Evolutionary conservation across 2,797 vertebrate species (phyloP).

Genomic region (Coregonus sp.): DNA sequence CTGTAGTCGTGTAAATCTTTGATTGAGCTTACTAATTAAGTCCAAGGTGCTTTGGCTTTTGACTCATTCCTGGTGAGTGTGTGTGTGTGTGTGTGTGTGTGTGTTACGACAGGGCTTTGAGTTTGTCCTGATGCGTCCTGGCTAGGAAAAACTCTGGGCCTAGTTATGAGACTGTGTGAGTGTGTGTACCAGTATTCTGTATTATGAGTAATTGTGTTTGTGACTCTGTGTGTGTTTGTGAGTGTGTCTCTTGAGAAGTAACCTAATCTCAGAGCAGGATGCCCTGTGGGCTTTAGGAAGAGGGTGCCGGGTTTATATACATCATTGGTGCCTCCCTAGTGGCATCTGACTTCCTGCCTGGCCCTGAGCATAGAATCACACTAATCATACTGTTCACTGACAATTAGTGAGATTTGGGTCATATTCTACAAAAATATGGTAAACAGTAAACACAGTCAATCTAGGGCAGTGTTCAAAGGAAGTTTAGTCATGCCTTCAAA

Average conservation of each 20-base stretch:
- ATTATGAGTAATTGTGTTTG: background rate
- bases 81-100: slow-evolving; percentile 62
- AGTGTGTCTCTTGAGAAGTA: background rate
- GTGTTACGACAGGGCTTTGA: slow-evolving; percentile 16
- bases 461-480: slow-evolving; percentile 23
- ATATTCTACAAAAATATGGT: background rate
- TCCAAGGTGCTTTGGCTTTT: background rate
- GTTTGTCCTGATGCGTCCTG: background rate
- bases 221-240: slow-evolving; percentile 29
- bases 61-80: slow-evolving; percentile 32
- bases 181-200: slow-evolving; percentile 33
- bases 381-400: background rate
- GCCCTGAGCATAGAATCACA: background rate
- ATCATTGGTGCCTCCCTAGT: background rate
- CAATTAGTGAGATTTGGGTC: background rate
- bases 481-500: slow-evolving; percentile 40
- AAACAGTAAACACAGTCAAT: slow-evolving; percentile 15
- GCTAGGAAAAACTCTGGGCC: background rate
- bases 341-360: background rate
- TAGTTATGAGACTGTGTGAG: slow-evolving; percentile 13
- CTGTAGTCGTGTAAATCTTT: background rate
- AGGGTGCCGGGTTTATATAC: background rate
- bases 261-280: background rate
- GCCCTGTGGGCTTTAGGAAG: background rate
- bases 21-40: background rate